Evolutionary conservation across 2,113 vertebrate genomes (phyloP), one percentile per base, ranked within the genome.

Genomic region (Crocuta crocuta): DNA sequence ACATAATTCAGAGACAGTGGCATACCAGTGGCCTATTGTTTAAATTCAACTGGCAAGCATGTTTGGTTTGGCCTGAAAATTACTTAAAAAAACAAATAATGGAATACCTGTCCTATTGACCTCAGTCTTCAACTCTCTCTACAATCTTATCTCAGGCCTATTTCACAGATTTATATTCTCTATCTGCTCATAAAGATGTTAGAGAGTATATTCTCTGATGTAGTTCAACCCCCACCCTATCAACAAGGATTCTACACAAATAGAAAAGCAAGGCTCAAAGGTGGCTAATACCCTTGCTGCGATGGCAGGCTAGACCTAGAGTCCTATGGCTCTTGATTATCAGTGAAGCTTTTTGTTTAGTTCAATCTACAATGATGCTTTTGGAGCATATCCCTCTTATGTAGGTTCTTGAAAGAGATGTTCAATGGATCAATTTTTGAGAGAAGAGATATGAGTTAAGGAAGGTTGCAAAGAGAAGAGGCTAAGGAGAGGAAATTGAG

Each of bases 31-130:
- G n/a, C 10, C 50, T 65, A 80, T 7, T 45, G 55, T 87, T 68
- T 83, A 28, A 79, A 92, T 85, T 71, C 35, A 89, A 28, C 23
- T 73, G 58, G 24, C 4, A 68, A 55, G 15, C 17, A 35, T 83
- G 58, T 89, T 87, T 92, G 45, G 3, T 58, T 95, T 80, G 39
- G 10, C 31, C 53, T 61, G 28, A 1, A 95, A 85, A 81, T 87
- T 71, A 80, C 33, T 92, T 79, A n/a, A 28, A 43, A 70, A 84
- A 71, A 61, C 8, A 89, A 95, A 87, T 61, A 71, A 95, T 23
- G 5, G 35, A 26, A 70, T 19, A 0, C 8, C 58, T 83, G 4
- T 43, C 12, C 43, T 92, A 81, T 48, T 78, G 87, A 61, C 26
- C 11, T 65, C 28, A 68, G 15, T 80, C 9, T 55, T 86, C 23